Evolutionary conservation across 2,113 vertebrate genomes (phyloP).

Genomic region (Rhagologus leucostigma): DNA sequence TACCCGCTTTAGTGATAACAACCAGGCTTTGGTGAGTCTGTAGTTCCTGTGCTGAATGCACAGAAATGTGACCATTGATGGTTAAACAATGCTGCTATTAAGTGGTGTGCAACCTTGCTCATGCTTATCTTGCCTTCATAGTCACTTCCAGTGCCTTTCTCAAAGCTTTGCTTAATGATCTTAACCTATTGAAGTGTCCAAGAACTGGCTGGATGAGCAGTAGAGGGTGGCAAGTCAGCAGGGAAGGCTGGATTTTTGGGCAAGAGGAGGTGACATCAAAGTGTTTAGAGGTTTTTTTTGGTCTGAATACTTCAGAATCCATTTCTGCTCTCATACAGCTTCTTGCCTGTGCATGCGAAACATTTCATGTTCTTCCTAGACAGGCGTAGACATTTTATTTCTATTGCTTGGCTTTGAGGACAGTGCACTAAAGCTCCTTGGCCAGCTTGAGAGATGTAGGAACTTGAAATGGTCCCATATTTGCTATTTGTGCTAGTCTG

Average conservation of each 20-base stretch:
- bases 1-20: constrained; percentile 93
- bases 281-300: background rate
- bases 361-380: background rate
- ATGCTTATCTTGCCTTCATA: background rate
- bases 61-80: background rate
- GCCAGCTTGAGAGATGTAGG: background rate
- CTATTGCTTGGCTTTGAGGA: background rate
- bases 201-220: background rate
- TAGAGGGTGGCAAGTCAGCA: background rate
- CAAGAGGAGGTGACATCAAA: background rate
- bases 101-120: background rate
- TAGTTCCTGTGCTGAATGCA: background rate
- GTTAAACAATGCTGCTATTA: background rate
- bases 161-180: background rate
- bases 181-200: background rate
- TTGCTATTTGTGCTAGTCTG: background rate
- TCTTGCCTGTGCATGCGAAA: background rate
- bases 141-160: background rate
- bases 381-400: background rate
- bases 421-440: background rate
- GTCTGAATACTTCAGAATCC: background rate
- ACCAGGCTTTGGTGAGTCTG: constrained; percentile 90
- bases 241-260: background rate
- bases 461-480: background rate
- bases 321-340: background rate